Percentiles rank a stretch among this genome's conserved stretches.
Conservation (phyloP, 2,888 invertebrate genomes). For the Watsonalla binaria region DNA sequence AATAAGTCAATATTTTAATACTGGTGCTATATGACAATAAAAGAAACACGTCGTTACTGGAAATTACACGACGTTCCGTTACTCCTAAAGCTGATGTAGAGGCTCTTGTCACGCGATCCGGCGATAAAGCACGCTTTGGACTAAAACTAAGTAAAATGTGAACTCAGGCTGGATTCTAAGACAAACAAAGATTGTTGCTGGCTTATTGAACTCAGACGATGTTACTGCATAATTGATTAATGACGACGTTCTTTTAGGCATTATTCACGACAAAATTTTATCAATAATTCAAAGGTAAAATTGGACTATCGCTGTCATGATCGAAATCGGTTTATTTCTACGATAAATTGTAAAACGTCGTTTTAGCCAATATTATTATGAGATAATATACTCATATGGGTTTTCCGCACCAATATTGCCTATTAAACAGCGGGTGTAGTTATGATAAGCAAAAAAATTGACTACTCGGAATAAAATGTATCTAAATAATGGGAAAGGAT, state of each 20-base stretch:
- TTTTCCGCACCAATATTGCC: too few species aligned
- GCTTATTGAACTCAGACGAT: constrained; percentile 17
- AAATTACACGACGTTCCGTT: constrained; percentile 71
- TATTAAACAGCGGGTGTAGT: constrained; percentile 12
- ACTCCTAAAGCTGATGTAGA: constrained; percentile 58
- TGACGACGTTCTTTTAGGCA: too few species aligned
- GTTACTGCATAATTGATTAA: constrained; percentile 10
- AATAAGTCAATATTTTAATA: constrained; percentile 33
- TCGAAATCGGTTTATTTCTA: too few species aligned
- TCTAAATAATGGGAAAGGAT: constrained; percentile 16
- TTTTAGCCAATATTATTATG: too few species aligned
- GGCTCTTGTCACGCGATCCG: constrained; percentile 62
- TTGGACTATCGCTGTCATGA: too few species aligned
- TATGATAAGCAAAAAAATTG: constrained; percentile 7
- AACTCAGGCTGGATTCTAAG: constrained; percentile 18
- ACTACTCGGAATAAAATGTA: constrained; percentile 8
- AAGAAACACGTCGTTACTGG: constrained; percentile 71
- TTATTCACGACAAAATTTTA: too few species aligned
- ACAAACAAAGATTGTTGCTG: constrained; percentile 30
- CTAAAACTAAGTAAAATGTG: constrained; percentile 38
- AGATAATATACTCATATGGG: too few species aligned
- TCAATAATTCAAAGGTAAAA: too few species aligned
- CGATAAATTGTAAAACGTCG: too few species aligned
- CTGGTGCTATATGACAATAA: constrained; percentile 56
- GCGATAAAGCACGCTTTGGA: constrained; percentile 55